Evolutionary conservation across 1,140 invertebrate genomes (phyloP), one percentile per base, ranked within the genome.

Genomic region (Drosophila arizonae): DNA sequence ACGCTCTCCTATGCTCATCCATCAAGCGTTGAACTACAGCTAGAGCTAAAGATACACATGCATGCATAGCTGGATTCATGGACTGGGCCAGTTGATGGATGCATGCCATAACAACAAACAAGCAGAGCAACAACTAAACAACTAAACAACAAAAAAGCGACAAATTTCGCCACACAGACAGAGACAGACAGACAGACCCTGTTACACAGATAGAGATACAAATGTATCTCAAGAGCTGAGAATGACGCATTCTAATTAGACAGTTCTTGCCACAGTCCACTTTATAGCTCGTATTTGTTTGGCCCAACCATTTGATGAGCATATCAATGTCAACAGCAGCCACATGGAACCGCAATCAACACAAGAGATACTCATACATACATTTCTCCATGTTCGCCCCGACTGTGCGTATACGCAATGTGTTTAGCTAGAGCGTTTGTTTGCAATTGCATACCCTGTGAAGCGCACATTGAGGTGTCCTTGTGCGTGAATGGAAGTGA

Each of bases 211-310:
- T 15, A 21, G 33, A 65, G 61, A 45, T 60, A 60, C 46, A 60
- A 55, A 48, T 68, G 64, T 68, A 60, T 72, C 62, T 72, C 46
- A 28, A 33, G 24, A 43, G 56, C 41, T 52, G n/a, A 46, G 21
- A 62, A 41, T 63, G 67, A 63, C 56, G 64, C 48, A 72, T 68
- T 72, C 52, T 72, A 72, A 72, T 72, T 72, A 68, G 56, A 55
- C 64, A 72, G 11, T 45, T 66, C 48, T 66, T 28, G 54, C 26
- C 26, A 11, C 10, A 10, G 52, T 21, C 28, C 43, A 15, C 28
- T 30, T 30, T 17, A 45, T 30, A 9, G 17, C 33, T 13, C 17
- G 51, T 15, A 36, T 39, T 55, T 55, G 30, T 55, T 54, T 33
- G n/a, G 51, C 11, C 24, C 26, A 46, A 17, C 21, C 15, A 43